Evolutionary conservation across 2,113 vertebrate genomes (phyloP).

Genomic region (Ceyx cyanopectus): DNA sequence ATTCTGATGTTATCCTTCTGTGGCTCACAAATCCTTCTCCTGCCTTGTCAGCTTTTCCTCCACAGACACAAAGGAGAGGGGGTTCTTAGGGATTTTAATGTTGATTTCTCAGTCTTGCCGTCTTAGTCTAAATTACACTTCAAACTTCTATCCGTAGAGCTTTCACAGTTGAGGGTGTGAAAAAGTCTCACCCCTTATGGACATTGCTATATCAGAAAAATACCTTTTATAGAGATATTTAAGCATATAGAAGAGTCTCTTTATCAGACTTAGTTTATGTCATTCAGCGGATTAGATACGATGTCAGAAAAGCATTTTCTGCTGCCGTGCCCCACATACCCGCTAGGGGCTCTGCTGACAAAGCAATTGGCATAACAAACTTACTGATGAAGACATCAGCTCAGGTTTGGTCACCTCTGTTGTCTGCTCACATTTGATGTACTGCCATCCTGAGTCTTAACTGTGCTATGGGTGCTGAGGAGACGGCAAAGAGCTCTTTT

Average conservation of each 20-base stretch:
- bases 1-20: background rate
- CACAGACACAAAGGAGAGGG: background rate
- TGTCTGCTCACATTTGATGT: background rate
- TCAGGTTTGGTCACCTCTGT: background rate
- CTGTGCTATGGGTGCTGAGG: background rate
- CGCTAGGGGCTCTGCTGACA: background rate
- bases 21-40: background rate
- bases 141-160: background rate
- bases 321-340: background rate
- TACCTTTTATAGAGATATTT: background rate
- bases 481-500: no score
- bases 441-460: background rate
- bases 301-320: background rate
- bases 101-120: background rate
- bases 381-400: background rate
- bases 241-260: background rate
- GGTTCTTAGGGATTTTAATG: background rate
- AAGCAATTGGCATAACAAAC: background rate
- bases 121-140: background rate
- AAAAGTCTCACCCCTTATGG: background rate
- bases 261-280: constrained; percentile 2
- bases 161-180: background rate
- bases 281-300: background rate
- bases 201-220: constrained; percentile 4
- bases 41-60: background rate